A percentile compares a stretch with the other conserved stretches of the same genome.
Conservation (phyloP, 2,888 invertebrate genomes). For the Lissocephala sabroskyi region DNA sequence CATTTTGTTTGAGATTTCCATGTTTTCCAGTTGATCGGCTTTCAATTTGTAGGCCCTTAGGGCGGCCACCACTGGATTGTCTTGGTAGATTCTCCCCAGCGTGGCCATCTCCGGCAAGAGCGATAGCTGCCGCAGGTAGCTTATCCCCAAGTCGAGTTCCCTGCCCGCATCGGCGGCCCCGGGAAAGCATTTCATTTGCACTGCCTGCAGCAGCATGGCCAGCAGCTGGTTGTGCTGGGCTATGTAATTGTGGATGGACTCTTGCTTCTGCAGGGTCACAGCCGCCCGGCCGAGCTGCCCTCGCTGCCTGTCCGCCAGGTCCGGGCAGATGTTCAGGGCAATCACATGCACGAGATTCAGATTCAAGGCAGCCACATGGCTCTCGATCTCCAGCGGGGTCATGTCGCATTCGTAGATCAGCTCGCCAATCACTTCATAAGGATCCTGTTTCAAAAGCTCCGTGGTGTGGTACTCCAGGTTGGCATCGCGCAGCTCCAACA, state of each 20-base stretch:
- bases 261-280: slow-evolving; percentile 52
- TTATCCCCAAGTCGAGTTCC: slow-evolving; percentile 50
- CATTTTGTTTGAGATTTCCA: too few species aligned
- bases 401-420: slow-evolving; percentile 80
- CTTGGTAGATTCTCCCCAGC: slow-evolving; percentile 43
- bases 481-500: slow-evolving; percentile 69
- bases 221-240: slow-evolving; percentile 63
- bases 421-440: slow-evolving; percentile 78
- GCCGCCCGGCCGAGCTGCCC: too few species aligned
- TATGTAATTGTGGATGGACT: slow-evolving; percentile 67
- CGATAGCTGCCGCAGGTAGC: slow-evolving; percentile 48
- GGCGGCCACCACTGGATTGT: slow-evolving; percentile 54
- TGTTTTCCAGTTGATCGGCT: slow-evolving; percentile 26
- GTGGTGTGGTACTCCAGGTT: slow-evolving; percentile 58
- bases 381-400: slow-evolving; percentile 80
- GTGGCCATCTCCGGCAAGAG: slow-evolving; percentile 44
- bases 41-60: slow-evolving; percentile 58
- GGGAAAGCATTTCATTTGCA: slow-evolving; percentile 32
- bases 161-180: background rate
- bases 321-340: slow-evolving; percentile 82
- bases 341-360: slow-evolving; percentile 83
- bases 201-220: slow-evolving; percentile 60
- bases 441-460: slow-evolving; percentile 64
- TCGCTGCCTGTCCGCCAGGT: slow-evolving; percentile 28
- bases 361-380: slow-evolving; percentile 79